phyloP scores from a whole-genome alignment of 2,888 invertebrate species.

The Cantharis nigra region DNA sequence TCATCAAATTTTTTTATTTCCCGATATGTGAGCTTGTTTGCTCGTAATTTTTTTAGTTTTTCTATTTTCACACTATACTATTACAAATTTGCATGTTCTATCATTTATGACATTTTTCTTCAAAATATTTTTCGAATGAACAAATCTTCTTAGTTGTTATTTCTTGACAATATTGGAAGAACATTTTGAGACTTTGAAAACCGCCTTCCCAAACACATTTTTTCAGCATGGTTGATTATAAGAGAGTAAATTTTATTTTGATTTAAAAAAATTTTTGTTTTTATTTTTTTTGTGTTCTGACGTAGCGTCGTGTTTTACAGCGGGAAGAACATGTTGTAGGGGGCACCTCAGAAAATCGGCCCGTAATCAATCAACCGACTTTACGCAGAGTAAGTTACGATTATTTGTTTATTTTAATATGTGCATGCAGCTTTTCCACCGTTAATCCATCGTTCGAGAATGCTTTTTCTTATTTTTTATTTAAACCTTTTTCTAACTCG shows the following conservation, averaged over 20 bases:
- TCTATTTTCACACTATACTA: no score
- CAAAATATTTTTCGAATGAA: no score
- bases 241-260: not conserved
- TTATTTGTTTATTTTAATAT: not conserved
- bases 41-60: no score
- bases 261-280: constrained; percentile 5
- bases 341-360: constrained; percentile 26
- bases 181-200: not conserved
- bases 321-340: constrained; percentile 32
- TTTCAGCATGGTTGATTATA: not conserved
- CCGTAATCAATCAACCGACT: constrained; percentile 24
- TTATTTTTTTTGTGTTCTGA: constrained; percentile 42
- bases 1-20: no score
- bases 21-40: no score
- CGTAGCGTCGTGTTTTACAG: constrained; percentile 45
- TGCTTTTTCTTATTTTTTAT: not conserved
- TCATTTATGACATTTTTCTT: no score
- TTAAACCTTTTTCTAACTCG: not conserved
- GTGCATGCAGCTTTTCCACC: not conserved
- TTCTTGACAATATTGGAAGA: no score
- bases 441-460: not conserved
- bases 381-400: constrained; percentile 28
- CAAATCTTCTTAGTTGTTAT: no score
- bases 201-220: not conserved
- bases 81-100: no score